Evolutionary conservation across 2,888 invertebrate genomes (phyloP), one percentile per base, ranked within the genome.

Genomic region (Ommatoiulus sabulosus): DNA sequence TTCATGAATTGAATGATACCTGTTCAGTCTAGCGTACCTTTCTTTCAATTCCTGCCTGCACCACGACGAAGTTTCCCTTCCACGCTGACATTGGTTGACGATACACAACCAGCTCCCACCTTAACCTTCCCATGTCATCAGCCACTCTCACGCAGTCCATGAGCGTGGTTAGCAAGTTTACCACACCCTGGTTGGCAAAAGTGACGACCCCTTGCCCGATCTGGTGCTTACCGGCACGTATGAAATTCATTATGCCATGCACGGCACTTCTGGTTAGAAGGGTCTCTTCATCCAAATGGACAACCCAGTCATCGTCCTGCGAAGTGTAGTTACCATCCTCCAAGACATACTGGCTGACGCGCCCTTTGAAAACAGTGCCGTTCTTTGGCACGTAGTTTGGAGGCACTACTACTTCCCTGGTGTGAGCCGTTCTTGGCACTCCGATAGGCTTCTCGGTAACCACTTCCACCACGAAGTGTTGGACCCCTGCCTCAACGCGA

Each of bases 21-120:
- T 35, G 35, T 35, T 35, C 35, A 35, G 1, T 35, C 35, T 2
- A 35, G 24, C 48, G 7, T 17, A 87, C 12, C 89, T 90, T 20
- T 90, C 90, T 52, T 89, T 89, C 87, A 87, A 90, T 20, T 24
- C 72, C 72, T 72, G 72, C 72, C 7, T 72, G 20, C 1, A 72
- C 72, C 10, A 72, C 72, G 20, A 72, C 20, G 72, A 24, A 72
- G 24, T 24, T 24, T 6, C 72, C 72, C 24, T 72, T 72, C 72
- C 72, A 72, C 0, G 24, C 72, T 20, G 72, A 72, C 3, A 8
- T 7, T 1, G 72, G 72, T 10, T 72, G 20, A 20, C 24, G 20
- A 72, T 72, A 24, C n/a, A 72, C 8, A 1, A 24, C 8, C 8
- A 72, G 8, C 20, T 72, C 72, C 72, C 72, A 72, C 3, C 72